Conservation (phyloP, 2,113 vertebrate genomes). For the Hucho hucho region DNA sequence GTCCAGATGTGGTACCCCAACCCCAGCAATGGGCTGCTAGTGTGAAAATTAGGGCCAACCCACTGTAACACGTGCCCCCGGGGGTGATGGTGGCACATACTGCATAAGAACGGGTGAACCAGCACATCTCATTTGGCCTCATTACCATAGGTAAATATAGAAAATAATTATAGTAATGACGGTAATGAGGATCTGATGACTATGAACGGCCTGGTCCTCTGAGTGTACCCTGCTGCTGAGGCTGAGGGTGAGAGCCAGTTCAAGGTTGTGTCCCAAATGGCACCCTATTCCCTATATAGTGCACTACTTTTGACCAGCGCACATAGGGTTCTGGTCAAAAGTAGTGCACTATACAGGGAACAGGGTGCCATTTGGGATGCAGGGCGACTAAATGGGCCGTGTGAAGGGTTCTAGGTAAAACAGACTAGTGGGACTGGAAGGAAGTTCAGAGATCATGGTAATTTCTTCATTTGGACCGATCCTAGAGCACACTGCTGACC, state of each 20-base stretch:
- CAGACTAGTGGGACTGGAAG: background rate
- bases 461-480: conserved; percentile 59
- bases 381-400: conserved; percentile 61
- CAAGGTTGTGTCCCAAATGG: conserved; percentile 10
- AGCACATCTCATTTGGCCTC: conserved; percentile 65
- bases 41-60: conserved; percentile 44
- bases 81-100: conserved; percentile 40
- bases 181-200: conserved; percentile 73
- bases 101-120: conserved; percentile 35
- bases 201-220: conserved; percentile 52
- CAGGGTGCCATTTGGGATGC: too few species aligned
- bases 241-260: conserved; percentile 64
- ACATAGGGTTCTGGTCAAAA: too few species aligned
- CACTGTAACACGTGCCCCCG: conserved; percentile 50
- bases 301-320: too few species aligned
- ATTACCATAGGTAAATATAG: conserved; percentile 74
- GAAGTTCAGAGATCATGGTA: conserved; percentile 43
- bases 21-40: background rate
- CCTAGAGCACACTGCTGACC: conserved; percentile 43
- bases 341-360: too few species aligned
- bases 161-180: conserved; percentile 79
- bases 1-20: background rate
- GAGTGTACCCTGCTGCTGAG: conserved; percentile 30
- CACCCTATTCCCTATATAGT: too few species aligned
- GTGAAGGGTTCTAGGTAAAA: conserved; percentile 44